Conservation (phyloP, 2,797 vertebrate species). For the Thaleichthys pacificus region DNA sequence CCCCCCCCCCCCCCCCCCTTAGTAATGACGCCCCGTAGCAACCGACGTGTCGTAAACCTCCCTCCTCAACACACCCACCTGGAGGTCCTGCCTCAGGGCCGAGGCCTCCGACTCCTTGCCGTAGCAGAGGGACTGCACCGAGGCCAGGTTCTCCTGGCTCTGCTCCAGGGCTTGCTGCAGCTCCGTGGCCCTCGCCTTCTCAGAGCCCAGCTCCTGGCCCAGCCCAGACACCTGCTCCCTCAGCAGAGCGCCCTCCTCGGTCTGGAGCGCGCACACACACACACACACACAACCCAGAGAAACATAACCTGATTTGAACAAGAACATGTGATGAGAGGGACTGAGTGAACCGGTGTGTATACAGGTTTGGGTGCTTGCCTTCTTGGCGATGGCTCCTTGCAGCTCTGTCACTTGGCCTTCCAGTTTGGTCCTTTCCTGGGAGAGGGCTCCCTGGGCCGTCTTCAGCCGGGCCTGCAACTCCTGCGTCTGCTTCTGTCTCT, state of each 20-base stretch:
- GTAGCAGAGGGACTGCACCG: slow-evolving; percentile 88
- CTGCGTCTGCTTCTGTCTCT: slow-evolving; percentile 80
- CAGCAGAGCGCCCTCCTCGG: slow-evolving; percentile 81
- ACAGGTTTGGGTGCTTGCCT: slow-evolving; percentile 65
- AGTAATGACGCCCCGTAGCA: neutral
- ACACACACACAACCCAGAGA: neutral
- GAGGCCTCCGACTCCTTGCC: slow-evolving; percentile 95
- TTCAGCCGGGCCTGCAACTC: slow-evolving; percentile 80
- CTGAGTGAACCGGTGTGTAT: neutral
- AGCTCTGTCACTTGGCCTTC: slow-evolving; percentile 79
- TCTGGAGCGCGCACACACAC: slow-evolving; percentile 62
- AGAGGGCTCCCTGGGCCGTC: slow-evolving; percentile 76
- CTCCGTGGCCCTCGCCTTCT: slow-evolving; percentile 74
- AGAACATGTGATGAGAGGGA: neutral
- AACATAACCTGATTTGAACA: too few species aligned
- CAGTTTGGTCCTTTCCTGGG: slow-evolving; percentile 81
- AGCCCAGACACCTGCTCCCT: slow-evolving; percentile 76
- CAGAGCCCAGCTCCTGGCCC: slow-evolving; percentile 75
- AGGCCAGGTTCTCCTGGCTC: slow-evolving; percentile 74
- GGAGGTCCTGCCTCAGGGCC: slow-evolving; percentile 77
- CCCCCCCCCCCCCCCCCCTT: too few species aligned
- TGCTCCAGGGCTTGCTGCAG: slow-evolving; percentile 77
- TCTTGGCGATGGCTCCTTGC: slow-evolving; percentile 76
- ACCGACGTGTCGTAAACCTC: neutral
- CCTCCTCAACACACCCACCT: neutral